Base-by-base conservation (phyloP, 1,140 invertebrate genomes). In the Lanistes nyassanus region DNA sequence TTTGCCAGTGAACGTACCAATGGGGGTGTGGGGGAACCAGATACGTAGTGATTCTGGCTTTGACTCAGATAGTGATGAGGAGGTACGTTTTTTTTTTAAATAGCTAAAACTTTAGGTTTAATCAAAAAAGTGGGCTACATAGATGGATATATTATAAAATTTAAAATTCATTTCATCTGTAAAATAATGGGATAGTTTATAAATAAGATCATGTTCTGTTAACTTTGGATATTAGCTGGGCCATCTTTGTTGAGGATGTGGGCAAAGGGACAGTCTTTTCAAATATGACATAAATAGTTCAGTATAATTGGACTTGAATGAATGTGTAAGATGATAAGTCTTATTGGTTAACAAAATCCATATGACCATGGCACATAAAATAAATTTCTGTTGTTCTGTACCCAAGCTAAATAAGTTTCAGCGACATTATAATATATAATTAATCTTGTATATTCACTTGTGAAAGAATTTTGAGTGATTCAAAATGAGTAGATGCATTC, bases 1-100 rank as follows among this genome's bases (percentile, higher is more conserved):
- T 29, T 78, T 85, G n/a, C 83, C 83, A 26, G 81, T 85, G 26
- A 78, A 76, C 34, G 81, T 85, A 3, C 81, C 81, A 5, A 77
- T 76, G 34, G 56, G 69, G 2, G 36, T 36, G 2, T 55, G 55
- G 51, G 80, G 81, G 80, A 75, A 73, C 23, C 64, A 65, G 13
- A 42, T 39, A 23, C 69, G 56, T 23, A 39, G 53, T 13, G 55
- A 53, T n/a, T 66, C 58, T 26, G 64, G 72, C 11, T 69, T 47
- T 47, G 65, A 64, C 19, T 72, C 37, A 23, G 77, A 79, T 16
- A 75, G 73, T 60, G 78, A 82, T 66, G 77, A 81, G 42, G 81
- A 82, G 39, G 79, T 77, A 47, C 13, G 79, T 55, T 55, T 11
- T 53, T 23, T 53, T 53, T 53, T 53, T 23, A 53, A 53, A 53